Base-by-base conservation (phyloP, 2,888 invertebrate species). In the Ormia ochracea region DNA sequence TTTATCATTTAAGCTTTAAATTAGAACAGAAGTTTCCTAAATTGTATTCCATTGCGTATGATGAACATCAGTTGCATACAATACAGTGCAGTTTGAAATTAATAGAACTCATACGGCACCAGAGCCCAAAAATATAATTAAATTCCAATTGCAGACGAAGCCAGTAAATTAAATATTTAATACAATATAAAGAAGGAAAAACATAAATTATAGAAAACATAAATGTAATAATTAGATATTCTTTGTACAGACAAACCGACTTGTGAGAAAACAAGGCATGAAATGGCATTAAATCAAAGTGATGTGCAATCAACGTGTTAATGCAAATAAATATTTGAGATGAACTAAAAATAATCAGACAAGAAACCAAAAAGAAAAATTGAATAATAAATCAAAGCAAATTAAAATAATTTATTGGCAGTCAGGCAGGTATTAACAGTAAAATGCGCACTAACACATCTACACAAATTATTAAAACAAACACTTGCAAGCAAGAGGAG, bases 371-470 rank as follows among this genome's bases (percentile, higher is more conserved):
- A 36, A 17, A n/a, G n/a, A n/a, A n/a, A 17, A 48, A 14, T 21
- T 45, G 61, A 17, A 61, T 23, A 43, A 54, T 56, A 56, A 63
- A 43, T 52, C 50, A n/a, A 58, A 26, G 45, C 43, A 66, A 66
- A 59, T 54, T 61, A 61, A 78, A 72, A 78, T 78, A 66, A 72
- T 72, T 66, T 72, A 78, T 77, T 72, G 65, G 65, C 70, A 50
- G 19, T 7, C 43, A 54, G 17, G 17, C 48, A 58, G 19, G 23
- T 4, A 65, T 41, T 50, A 61, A 61, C 21, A 59, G 21, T 5
- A n/a, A 43, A 43, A 43, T 6, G 19, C 23, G 33, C 23, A 26
- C 9, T 48, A 17, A 54, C 12, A 48, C 52, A 59, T 10, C 23
- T 21, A 3, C 14, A 17, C 17, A 74, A 6, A 68, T n/a, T 12